phyloP scores from a whole-genome alignment of 2,888 invertebrate genomes.

The Tachina fera region DNA sequence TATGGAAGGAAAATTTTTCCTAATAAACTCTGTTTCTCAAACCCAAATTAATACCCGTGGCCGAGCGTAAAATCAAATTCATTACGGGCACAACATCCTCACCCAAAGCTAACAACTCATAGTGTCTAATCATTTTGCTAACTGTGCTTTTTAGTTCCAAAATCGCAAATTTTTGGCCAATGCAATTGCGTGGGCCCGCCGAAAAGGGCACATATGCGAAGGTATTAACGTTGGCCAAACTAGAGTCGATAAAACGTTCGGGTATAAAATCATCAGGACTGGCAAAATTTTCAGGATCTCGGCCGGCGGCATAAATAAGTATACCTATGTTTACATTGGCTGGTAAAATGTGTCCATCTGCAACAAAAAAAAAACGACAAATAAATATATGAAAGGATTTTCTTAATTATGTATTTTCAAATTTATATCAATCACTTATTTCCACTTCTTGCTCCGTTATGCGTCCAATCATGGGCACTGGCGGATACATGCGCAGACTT shows the following conservation, averaged over 20 bases:
- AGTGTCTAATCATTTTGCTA: constrained; percentile 84
- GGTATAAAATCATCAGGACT: constrained; percentile 81
- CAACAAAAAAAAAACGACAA: background rate
- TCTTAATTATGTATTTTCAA: background rate
- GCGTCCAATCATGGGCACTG: constrained; percentile 86
- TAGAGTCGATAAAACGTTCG: constrained; percentile 80
- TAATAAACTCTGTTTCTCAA: constrained; percentile 74
- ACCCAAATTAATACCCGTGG: constrained; percentile 78
- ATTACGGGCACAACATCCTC: constrained; percentile 75
- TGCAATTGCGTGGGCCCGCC: constrained; percentile 81
- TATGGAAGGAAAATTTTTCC: background rate
- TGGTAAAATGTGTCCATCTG: constrained; percentile 74
- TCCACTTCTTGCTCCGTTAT: constrained; percentile 82
- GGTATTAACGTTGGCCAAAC: constrained; percentile 76
- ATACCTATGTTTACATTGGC: constrained; percentile 75
- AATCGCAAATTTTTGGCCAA: constrained; percentile 78
- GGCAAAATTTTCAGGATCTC: constrained; percentile 76
- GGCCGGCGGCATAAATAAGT: constrained; percentile 75
- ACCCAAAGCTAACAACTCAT: constrained; percentile 79
- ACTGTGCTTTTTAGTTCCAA: constrained; percentile 84
- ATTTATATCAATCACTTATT: constrained; percentile 82
- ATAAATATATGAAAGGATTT: background rate
- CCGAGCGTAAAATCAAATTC: constrained; percentile 77
- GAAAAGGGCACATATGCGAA: constrained; percentile 84
- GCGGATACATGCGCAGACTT: constrained; percentile 85